A percentile compares a stretch with the other conserved stretches of the same genome.
These are phyloP conservation scores for Solea senegalensis DNA, from an alignment of 2,113 vertebrate species.

Conservation along the genomic window DNA sequence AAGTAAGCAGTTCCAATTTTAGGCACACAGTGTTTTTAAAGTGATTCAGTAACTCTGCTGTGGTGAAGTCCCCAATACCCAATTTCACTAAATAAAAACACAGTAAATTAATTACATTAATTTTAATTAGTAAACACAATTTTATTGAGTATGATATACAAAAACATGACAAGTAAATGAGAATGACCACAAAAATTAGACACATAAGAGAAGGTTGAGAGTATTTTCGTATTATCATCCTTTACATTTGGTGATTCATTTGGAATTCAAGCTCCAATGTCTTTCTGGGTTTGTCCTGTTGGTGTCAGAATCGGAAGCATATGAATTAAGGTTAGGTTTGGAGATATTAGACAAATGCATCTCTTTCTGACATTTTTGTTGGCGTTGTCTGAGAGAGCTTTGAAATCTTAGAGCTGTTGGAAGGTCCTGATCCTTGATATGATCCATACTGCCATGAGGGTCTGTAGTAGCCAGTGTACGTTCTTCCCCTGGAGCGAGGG, in stretches of 20 bases:
- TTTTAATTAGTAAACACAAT: slow-evolving; percentile 34
- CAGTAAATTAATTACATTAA: slow-evolving; percentile 1
- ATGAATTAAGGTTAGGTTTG: neutral
- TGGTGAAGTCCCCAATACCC: neutral
- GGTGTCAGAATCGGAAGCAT: neutral
- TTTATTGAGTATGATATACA: neutral
- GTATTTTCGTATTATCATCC: no score
- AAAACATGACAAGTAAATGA: neutral
- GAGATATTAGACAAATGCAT: slow-evolving; percentile 75
- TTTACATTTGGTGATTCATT: no score
- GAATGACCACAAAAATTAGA: neutral
- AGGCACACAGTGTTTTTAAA: no score
- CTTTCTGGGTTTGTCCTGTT: neutral
- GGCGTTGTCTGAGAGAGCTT: slow-evolving; percentile 57
- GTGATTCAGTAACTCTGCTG: no score
- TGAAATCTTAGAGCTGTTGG: slow-evolving; percentile 60
- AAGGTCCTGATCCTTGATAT: slow-evolving; percentile 44
- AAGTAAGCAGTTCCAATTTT: no score
- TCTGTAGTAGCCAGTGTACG: slow-evolving; percentile 64
- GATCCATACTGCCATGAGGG: slow-evolving; percentile 50
- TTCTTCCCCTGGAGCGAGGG: slow-evolving; percentile 46
- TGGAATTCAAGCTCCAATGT: neutral
- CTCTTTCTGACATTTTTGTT: slow-evolving; percentile 64
- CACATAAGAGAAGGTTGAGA: neutral
- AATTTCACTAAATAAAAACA: slow-evolving; percentile 16